Evolutionary conservation across 2,888 invertebrate genomes (phyloP), one percentile per base, ranked within the genome.

Genomic region (Pristionchus japonicus): DNA sequence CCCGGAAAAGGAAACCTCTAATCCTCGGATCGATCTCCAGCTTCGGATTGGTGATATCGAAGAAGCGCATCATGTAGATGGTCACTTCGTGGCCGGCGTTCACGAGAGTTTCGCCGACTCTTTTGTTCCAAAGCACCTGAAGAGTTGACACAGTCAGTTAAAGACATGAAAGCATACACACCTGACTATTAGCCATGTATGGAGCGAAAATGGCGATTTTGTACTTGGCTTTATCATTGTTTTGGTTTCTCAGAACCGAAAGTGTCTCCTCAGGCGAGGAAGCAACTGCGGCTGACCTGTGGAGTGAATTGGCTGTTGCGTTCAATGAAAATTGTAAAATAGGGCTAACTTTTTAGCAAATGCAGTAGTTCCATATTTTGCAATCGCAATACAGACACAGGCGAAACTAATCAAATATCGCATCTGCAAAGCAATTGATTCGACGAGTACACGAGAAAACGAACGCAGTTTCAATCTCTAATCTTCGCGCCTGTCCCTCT

Each of bases 51-150:
- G 87, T 88, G 3, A 13, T 87, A 4, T 88, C 88, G 67, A 85
- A 91, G 57, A 88, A 83, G 43, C 52, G 85, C 40, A 92, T 82
- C n/a, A 89, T 85, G 40, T 91, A 82, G 87, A 92, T 88, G 23
- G 92, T 92, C n/a, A 92, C 92, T 70, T 92, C 90, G 57, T 92
- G 92, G 52, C 92, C 92, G 23, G 90, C 92, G 85, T 90, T 88
- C 9, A 89, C 89, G 27, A 92, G 87, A 31, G 89, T 89, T 80
- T 91, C 90, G 0, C 91, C 91, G 7, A 92, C 92, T 77, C 92
- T 85, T 34, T 88, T 88, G 86, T 90, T 91, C 88, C 91, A 92
- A 88, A 92, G 89, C 4, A 91, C 88, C 92, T 92, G 89, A 9
- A 77, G n/a, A n/a, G n/a, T n/a, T n/a, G n/a, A n/a, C n/a, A n/a